phyloP scores from a whole-genome alignment of 2,113 vertebrate genomes.

The Hippocampus barbouri region DNA sequence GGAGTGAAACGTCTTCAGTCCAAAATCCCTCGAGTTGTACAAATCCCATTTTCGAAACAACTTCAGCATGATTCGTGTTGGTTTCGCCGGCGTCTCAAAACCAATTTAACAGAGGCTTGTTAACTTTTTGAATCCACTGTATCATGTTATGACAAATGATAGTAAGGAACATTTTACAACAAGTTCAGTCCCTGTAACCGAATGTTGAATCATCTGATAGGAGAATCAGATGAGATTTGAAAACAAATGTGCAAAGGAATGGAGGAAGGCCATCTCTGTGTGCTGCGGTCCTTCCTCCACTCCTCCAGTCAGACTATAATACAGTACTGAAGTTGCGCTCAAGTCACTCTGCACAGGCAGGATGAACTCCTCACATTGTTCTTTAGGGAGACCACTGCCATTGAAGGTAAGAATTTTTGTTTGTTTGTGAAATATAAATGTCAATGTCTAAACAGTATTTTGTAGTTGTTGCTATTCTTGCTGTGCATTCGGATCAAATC shows the following conservation, averaged over 20 bases:
- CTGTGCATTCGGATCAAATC: not conserved
- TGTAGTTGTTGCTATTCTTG: not conserved
- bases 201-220: constrained; percentile 22
- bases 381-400: constrained; percentile 9
- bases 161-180: constrained; percentile 5
- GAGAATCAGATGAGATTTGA: constrained; percentile 10
- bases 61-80: not conserved
- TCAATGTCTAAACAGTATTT: not conserved
- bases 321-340: constrained; percentile 10
- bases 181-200: constrained; percentile 2
- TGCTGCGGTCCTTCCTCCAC: constrained; percentile 14
- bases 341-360: constrained; percentile 27
- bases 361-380: constrained; percentile 38
- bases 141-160: constrained; percentile 15
- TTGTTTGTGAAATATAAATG: not conserved
- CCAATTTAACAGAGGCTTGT: not conserved
- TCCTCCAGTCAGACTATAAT: constrained; percentile 40
- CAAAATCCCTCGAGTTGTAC: not conserved
- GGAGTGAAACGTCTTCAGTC: not conserved
- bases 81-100: not conserved
- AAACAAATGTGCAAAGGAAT: not conserved
- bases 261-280: constrained; percentile 10
- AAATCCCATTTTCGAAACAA: not conserved
- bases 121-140: not conserved
- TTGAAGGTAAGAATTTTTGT: constrained; percentile 44